Conservation (phyloP, 2,113 vertebrate species). For the human (Homo sapiens) region DNA sequence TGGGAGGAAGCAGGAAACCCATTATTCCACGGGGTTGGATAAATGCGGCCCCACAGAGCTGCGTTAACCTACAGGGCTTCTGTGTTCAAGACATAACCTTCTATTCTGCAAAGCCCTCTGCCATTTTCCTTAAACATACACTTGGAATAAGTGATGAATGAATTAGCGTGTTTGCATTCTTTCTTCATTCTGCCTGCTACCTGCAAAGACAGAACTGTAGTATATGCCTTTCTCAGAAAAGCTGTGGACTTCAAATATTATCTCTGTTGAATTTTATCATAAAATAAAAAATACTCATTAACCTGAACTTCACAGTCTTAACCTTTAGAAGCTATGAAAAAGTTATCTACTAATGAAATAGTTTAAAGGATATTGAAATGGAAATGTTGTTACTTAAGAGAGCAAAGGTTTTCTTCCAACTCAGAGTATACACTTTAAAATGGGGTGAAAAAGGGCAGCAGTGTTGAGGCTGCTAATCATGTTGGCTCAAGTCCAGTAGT, state of each 20-base stretch:
- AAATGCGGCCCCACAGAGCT: neutral
- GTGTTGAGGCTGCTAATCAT: neutral
- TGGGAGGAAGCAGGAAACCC: neutral
- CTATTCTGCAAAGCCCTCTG: neutral
- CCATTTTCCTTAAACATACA: neutral
- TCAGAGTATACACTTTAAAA: neutral
- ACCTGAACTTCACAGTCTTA: neutral
- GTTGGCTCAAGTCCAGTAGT: neutral
- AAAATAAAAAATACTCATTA: conserved; percentile 46
- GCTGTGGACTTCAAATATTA: neutral
- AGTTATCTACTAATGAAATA: conserved; percentile 4
- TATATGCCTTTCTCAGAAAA: neutral
- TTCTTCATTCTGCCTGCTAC: neutral
- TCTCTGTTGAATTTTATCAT: neutral
- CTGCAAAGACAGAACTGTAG: neutral
- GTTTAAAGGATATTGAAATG: neutral
- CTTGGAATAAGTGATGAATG: neutral
- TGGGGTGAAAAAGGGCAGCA: neutral
- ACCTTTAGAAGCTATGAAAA: neutral
- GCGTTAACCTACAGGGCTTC: neutral
- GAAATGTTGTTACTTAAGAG: neutral
- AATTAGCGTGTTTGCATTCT: neutral
- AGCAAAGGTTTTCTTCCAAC: neutral
- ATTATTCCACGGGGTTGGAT: rapidly evolving
- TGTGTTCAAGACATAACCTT: neutral